Evolutionary conservation across 2,797 vertebrate genomes (phyloP).

Genomic region (Microcaecilia unicolor): DNA sequence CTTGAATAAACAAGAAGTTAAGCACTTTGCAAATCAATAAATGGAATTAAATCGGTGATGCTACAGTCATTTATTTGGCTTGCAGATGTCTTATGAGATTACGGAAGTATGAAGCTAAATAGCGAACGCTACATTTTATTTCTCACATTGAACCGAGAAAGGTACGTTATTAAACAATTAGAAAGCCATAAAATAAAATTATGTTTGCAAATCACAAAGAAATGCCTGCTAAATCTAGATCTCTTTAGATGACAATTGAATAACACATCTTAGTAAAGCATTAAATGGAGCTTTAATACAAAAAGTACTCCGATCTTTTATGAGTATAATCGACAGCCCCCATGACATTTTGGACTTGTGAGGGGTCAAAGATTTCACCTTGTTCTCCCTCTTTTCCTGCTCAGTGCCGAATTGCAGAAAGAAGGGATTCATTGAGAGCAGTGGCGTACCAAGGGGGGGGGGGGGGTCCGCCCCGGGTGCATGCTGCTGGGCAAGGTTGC

Average conservation of each 20-base stretch:
- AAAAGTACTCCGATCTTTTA: too few relatives aligned
- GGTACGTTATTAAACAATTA: slow-evolving; percentile 46
- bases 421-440: too few relatives aligned
- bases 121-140: slow-evolving; percentile 32
- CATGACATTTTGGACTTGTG: too few relatives aligned
- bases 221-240: slow-evolving; percentile 21
- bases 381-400: too few relatives aligned
- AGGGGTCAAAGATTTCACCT: too few relatives aligned
- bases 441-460: too few relatives aligned
- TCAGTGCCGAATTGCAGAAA: too few relatives aligned
- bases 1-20: slow-evolving; percentile 20
- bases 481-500: too few relatives aligned
- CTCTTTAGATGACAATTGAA: slow-evolving; percentile 18
- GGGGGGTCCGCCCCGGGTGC: too few relatives aligned
- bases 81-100: slow-evolving; percentile 23
- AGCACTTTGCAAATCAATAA: slow-evolving; percentile 27
- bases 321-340: too few relatives aligned
- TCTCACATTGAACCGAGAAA: slow-evolving; percentile 36
- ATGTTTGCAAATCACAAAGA: slow-evolving; percentile 25
- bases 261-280: slow-evolving; percentile 12
- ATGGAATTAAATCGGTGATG: slow-evolving; percentile 35
- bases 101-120: slow-evolving; percentile 23
- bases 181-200: slow-evolving; percentile 49
- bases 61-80: slow-evolving; percentile 17
- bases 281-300: slow-evolving; percentile 18